Conservation (phyloP, 2,888 invertebrate genomes). For the Villa cingulata region DNA sequence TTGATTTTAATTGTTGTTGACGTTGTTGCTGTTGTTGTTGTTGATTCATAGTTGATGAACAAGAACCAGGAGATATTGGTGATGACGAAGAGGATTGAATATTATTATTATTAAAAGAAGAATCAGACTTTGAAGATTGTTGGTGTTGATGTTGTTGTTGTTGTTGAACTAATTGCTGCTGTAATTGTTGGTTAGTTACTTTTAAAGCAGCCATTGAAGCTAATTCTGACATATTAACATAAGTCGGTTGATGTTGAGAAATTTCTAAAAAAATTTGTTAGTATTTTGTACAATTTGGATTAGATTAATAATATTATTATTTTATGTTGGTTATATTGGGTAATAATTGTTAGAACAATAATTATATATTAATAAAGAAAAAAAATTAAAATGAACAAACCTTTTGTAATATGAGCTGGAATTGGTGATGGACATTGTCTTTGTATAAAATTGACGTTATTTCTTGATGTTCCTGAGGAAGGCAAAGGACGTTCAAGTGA, state of each 20-base stretch:
- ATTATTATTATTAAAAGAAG: conserved; percentile 8
- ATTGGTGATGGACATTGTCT: conserved; percentile 53
- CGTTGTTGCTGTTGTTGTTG: conserved; percentile 8
- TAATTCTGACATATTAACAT: conserved; percentile 85
- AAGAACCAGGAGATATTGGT: no score
- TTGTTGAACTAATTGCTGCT: conserved; percentile 32
- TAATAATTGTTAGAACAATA: no score
- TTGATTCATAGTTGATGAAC: conserved; percentile 13
- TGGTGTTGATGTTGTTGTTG: conserved; percentile 22
- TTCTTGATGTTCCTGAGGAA: conserved; percentile 38
- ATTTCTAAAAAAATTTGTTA: conserved; percentile 13
- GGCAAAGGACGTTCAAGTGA: conserved; percentile 66
- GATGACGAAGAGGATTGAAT: conserved; percentile 18
- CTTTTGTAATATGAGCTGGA: conserved; percentile 66
- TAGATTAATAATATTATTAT: no score
- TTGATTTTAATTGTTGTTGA: conserved; percentile 4
- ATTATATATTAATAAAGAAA: no score
- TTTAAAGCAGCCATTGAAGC: conserved; percentile 67
- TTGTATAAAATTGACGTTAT: conserved; percentile 33
- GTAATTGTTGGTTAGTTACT: conserved; percentile 42
- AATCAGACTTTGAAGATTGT: conserved; percentile 10
- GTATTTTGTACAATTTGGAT: not conserved
- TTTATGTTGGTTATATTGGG: no score
- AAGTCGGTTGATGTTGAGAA: conserved; percentile 51
- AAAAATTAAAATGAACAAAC: conserved; percentile 26